A percentile compares a stretch with the other conserved stretches of the same genome.
Evolutionary conservation across 2,888 invertebrate genomes (phyloP).

Genomic region (Agyllia agylla): DNA sequence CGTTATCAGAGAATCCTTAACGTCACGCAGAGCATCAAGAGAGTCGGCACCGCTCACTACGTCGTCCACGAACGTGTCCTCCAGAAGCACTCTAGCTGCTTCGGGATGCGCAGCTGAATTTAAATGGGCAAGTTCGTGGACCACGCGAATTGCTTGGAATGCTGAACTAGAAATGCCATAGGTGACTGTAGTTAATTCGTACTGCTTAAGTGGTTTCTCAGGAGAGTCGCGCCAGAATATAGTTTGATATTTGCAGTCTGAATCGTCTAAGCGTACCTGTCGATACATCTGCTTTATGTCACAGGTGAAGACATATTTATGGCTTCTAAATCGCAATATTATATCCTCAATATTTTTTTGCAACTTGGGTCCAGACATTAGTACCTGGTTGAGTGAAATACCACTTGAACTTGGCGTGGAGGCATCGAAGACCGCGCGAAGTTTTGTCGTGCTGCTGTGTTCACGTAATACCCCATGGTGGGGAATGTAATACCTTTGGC

Average conservation of each 20-base stretch:
- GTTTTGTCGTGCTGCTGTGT: conserved; percentile 33
- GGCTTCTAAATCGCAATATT: conserved; percentile 63
- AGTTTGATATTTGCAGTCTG: conserved; percentile 65
- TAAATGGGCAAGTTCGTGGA: conserved; percentile 29
- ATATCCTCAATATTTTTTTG: conserved; percentile 70
- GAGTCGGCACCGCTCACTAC: conserved; percentile 22
- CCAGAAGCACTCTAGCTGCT: conserved; percentile 23
- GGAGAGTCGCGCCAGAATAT: conserved; percentile 72
- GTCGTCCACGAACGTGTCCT: conserved; percentile 50
- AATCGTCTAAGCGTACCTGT: conserved; percentile 48
- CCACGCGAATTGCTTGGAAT: conserved; percentile 40
- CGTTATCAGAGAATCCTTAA: background rate
- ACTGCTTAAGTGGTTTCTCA: conserved; percentile 57
- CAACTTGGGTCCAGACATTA: conserved; percentile 62
- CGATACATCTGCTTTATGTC: conserved; percentile 78
- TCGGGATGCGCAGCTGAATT: conserved; percentile 7
- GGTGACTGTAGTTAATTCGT: conserved; percentile 67
- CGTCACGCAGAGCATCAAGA: background rate
- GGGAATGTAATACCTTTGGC: conserved; percentile 25
- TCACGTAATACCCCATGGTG: conserved; percentile 45
- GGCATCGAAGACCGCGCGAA: conserved; percentile 46
- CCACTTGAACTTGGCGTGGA: conserved; percentile 16
- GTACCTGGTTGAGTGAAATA: conserved; percentile 58
- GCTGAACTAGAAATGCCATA: conserved; percentile 69
- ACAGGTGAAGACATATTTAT: conserved; percentile 68